Evolutionary conservation across 2,888 invertebrate species (phyloP).

Genomic region (Tipula helvola): DNA sequence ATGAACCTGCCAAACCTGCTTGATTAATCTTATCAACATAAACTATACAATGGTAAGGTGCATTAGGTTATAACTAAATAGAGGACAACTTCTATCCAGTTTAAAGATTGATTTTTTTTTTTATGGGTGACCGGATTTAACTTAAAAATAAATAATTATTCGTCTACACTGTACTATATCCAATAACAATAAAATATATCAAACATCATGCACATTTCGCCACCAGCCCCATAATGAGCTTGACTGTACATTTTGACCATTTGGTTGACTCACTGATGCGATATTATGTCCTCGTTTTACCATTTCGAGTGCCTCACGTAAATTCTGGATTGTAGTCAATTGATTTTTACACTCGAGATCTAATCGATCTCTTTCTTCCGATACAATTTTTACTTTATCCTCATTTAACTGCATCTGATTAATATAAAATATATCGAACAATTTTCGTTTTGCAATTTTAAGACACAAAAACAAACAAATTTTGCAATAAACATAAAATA

Average conservation of each 20-base stretch:
- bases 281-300: conserved; percentile 12
- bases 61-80: background rate
- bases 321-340: conserved; percentile 16
- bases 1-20: background rate
- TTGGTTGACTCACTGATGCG: conserved; percentile 9
- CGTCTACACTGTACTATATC: background rate
- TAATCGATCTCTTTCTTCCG: background rate
- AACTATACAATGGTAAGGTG: background rate
- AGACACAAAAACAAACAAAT: background rate
- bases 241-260: background rate
- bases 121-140: background rate
- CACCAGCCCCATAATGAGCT: background rate
- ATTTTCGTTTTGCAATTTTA: background rate
- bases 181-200: background rate
- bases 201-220: conserved; percentile 9
- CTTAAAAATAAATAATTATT: background rate
- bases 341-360: conserved; percentile 16
- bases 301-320: conserved; percentile 16
- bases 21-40: background rate
- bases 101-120: background rate
- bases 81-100: background rate
- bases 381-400: background rate
- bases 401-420: background rate
- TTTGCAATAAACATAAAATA: background rate
- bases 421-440: background rate